These are phyloP conservation scores for Eumacrocentrus americanus DNA, from an alignment of 2,888 invertebrate species.

Conservation along the genomic window DNA sequence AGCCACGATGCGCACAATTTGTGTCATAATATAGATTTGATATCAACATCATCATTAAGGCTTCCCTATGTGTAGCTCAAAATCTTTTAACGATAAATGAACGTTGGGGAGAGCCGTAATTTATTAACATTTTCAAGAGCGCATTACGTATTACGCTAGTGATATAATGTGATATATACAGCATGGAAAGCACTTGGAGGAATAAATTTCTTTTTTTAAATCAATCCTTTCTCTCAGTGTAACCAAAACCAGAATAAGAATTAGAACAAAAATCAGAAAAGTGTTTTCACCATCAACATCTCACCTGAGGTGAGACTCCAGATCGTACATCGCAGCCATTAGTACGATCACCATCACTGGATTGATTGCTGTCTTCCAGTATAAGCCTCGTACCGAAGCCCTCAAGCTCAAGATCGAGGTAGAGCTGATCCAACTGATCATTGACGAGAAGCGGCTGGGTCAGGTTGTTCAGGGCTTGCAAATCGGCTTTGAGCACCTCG, in stretches of 20 bases:
- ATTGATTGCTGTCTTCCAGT: slow-evolving; percentile 69
- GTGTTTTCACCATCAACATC: slow-evolving; percentile 13
- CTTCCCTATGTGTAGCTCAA: no score
- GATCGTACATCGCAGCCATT: slow-evolving; percentile 56
- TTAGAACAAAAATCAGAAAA: background rate
- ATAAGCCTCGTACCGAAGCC: slow-evolving; percentile 66
- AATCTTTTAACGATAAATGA: no score
- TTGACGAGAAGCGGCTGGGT: slow-evolving; percentile 73
- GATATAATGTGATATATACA: no score
- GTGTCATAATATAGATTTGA: no score
- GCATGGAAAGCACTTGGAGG: no score
- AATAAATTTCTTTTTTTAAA: no score
- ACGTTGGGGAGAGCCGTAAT: no score
- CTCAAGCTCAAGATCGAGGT: slow-evolving; percentile 72
- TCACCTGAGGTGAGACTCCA: slow-evolving; percentile 50
- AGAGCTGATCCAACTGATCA: slow-evolving; percentile 75
- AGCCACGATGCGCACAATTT: no score
- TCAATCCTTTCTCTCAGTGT: background rate
- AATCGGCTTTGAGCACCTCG: slow-evolving; percentile 70
- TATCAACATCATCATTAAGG: no score
- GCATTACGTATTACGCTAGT: no score
- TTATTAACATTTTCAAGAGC: no score
- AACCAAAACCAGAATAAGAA: background rate
- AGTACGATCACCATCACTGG: slow-evolving; percentile 63
- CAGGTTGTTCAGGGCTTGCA: slow-evolving; percentile 64